Evolutionary conservation across 2,797 vertebrate species (phyloP).

Genomic region (Decapterus maruadsi): DNA sequence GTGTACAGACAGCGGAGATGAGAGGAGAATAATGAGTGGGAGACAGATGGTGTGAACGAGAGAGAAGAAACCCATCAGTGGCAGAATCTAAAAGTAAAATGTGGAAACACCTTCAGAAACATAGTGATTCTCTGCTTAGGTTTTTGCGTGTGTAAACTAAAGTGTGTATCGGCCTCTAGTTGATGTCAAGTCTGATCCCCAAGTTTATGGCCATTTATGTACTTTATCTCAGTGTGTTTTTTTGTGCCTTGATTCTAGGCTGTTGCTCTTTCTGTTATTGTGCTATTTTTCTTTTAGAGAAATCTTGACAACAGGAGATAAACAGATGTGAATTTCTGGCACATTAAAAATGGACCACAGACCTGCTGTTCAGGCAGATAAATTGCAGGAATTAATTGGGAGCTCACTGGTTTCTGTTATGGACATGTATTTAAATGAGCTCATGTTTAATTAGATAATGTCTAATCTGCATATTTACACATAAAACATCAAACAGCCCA

Average conservation of each 20-base stretch:
- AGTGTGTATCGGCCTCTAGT: background rate
- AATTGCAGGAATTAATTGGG: background rate
- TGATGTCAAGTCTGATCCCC: conserved; percentile 17
- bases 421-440: no score
- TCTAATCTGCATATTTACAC: no score
- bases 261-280: background rate
- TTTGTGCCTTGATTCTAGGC: no score
- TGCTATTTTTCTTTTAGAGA: background rate
- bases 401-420: no score
- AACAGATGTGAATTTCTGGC: no score
- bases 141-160: conserved; percentile 1
- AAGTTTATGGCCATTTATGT: background rate
- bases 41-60: conserved; percentile 58
- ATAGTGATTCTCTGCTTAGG: conserved; percentile 24
- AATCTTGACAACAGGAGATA: background rate
- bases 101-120: conserved; percentile 14
- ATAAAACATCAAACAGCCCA: no score
- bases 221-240: background rate
- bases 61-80: conserved; percentile 37
- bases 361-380: background rate
- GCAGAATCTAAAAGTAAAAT: conserved; percentile 43
- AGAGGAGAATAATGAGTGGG: conserved; percentile 44
- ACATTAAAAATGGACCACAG: background rate
- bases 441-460: no score
- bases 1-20: conserved; percentile 28